Evolutionary conservation across 2,888 invertebrate species (phyloP).

Genomic region (Sericinus montela): DNA sequence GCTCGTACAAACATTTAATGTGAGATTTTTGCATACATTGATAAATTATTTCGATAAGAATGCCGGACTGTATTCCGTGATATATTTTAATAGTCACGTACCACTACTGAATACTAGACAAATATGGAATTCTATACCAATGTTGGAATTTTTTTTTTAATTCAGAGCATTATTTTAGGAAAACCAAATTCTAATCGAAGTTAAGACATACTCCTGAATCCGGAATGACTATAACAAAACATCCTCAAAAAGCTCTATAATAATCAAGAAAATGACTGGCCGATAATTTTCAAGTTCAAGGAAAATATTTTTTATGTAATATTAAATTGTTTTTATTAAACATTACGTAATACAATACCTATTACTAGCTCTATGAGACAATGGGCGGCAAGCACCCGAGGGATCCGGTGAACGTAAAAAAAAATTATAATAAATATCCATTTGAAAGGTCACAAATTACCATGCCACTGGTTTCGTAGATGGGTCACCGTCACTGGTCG

Average conservation of each 20-base stretch:
- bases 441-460: slow-evolving; percentile 60
- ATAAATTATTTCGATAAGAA: background rate
- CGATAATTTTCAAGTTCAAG: background rate
- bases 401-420: slow-evolving; percentile 35
- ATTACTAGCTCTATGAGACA: slow-evolving; percentile 50
- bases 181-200: no score
- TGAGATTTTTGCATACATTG: slow-evolving; percentile 5
- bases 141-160: no score
- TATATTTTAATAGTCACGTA: background rate
- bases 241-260: background rate
- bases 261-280: background rate
- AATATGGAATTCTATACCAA: no score
- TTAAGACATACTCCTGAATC: no score
- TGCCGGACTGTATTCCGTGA: background rate
- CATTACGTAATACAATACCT: slow-evolving; percentile 67
- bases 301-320: background rate
- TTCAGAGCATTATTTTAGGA: no score
- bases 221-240: background rate
- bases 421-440: slow-evolving; percentile 36
- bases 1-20: background rate
- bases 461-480: slow-evolving; percentile 65
- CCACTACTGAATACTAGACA: no score
- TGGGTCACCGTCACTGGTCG: slow-evolving; percentile 40
- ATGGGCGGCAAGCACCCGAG: slow-evolving; percentile 50
- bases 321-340: slow-evolving; percentile 27